Conservation (phyloP, 2,113 vertebrate genomes). For the Mus spicilegus region DNA sequence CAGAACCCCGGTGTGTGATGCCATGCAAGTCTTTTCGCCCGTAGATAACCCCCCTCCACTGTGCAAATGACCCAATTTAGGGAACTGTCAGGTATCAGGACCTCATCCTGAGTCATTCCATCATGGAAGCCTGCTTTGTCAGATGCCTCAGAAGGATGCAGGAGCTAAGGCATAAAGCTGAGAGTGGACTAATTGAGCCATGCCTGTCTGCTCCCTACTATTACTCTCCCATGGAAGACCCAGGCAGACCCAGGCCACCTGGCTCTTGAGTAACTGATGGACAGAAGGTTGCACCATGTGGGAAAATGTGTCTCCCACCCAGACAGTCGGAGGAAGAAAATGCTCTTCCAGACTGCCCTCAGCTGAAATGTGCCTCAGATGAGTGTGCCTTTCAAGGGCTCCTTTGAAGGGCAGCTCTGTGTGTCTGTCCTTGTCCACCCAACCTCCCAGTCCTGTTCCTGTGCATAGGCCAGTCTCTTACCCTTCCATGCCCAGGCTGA, state of each 20-base stretch:
- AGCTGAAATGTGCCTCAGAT: not conserved
- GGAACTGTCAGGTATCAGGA: not conserved
- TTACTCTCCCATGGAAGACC: not conserved
- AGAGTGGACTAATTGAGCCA: not conserved
- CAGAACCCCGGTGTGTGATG: not conserved
- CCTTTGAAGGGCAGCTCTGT: not conserved
- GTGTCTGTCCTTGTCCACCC: not conserved
- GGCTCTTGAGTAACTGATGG: conserved; percentile 49
- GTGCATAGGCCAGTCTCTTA: not conserved
- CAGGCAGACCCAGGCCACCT: not conserved
- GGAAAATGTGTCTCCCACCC: not conserved
- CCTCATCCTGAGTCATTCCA: not conserved
- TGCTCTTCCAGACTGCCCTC: not conserved
- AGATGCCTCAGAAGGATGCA: not conserved
- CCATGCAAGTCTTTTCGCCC: not conserved
- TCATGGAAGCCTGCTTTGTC: not conserved
- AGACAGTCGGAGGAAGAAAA: not conserved
- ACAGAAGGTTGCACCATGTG: not conserved
- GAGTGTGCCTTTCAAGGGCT: not conserved
- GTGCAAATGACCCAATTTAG: not conserved
- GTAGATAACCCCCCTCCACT: not conserved
- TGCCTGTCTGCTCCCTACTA: not conserved
- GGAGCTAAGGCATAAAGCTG: not conserved
- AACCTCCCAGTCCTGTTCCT: not conserved
- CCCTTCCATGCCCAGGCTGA: not conserved